A percentile compares a stretch with the other conserved stretches of the same genome.
Evolutionary conservation across 2,113 vertebrate genomes (phyloP).

Genomic region (Pygoscelis antarcticus): DNA sequence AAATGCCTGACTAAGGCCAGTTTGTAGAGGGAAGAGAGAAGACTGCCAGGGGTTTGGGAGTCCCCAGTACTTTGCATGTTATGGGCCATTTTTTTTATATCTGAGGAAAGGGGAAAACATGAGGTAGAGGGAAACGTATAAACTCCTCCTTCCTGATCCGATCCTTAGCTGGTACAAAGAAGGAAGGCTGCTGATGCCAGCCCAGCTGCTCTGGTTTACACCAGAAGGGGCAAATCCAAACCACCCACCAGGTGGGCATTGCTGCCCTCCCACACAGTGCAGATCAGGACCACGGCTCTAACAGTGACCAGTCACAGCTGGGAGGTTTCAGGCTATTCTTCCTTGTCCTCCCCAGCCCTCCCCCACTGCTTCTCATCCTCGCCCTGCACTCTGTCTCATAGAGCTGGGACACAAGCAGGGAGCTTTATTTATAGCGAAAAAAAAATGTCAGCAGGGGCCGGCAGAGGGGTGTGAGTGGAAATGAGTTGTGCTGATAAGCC

Average conservation of each 20-base stretch:
- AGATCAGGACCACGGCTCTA: background rate
- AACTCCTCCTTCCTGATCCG: background rate
- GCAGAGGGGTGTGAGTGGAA: slow-evolving; percentile 18
- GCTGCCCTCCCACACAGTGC: background rate
- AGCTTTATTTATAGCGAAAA: slow-evolving; percentile 57
- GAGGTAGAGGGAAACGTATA: background rate
- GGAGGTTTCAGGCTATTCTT: background rate
- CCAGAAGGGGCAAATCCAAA: background rate
- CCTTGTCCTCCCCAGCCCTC: background rate
- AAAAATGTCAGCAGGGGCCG: background rate
- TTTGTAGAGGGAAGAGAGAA: background rate
- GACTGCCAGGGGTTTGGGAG: background rate
- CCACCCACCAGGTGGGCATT: background rate
- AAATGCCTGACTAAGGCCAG: background rate
- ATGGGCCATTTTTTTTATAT: background rate
- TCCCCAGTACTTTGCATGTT: background rate
- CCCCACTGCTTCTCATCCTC: background rate
- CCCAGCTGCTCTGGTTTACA: background rate
- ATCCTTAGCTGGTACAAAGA: background rate
- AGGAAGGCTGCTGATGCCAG: background rate
- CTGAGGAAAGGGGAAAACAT: background rate
- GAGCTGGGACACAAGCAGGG: background rate
- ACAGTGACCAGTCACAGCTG: background rate
- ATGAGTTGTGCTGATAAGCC: slow-evolving; percentile 74
- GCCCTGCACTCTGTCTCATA: background rate